These are phyloP conservation scores for Margaritifera margaritifera DNA, from an alignment of 2,888 invertebrate species.

Conservation along the genomic window DNA sequence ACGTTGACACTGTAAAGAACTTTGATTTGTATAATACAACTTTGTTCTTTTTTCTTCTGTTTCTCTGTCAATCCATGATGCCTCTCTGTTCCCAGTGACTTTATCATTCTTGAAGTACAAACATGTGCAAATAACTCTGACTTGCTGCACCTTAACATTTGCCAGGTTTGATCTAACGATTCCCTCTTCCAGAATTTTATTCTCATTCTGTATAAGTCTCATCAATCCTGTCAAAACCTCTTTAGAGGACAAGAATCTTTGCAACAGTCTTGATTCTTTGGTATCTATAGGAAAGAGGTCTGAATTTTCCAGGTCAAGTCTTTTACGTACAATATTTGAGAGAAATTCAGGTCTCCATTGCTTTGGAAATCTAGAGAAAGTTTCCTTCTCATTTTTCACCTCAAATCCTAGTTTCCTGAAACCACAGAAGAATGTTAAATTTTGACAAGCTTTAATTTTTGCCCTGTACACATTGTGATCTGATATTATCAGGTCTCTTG, in stretches of 20 bases:
- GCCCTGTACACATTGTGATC: background rate
- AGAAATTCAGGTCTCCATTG: constrained; percentile 4
- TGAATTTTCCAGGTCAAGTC: background rate
- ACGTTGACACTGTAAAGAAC: too few relatives aligned
- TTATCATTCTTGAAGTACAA: background rate
- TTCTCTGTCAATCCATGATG: too few relatives aligned
- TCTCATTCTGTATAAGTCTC: background rate
- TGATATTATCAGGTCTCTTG: constrained; percentile 5
- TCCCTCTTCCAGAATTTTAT: too few relatives aligned
- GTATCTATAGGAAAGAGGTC: background rate
- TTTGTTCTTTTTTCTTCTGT: too few relatives aligned
- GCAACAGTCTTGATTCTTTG: background rate
- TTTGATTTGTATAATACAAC: too few relatives aligned
- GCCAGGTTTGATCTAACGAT: too few relatives aligned
- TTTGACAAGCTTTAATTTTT: background rate
- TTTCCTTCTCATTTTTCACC: background rate
- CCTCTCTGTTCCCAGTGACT: too few relatives aligned
- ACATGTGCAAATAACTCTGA: too few relatives aligned
- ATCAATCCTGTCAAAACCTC: constrained; percentile 1
- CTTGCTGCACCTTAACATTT: background rate
- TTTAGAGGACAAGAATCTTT: constrained; percentile 7
- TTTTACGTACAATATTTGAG: constrained; percentile 5
- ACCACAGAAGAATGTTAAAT: background rate
- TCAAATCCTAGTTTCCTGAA: background rate
- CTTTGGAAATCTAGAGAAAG: constrained; percentile 1